A percentile compares a stretch with the other conserved stretches of the same genome.
These are phyloP conservation scores for Ammodytes dubius DNA, from an alignment of 2,113 vertebrate genomes.

Conservation along the genomic window DNA sequence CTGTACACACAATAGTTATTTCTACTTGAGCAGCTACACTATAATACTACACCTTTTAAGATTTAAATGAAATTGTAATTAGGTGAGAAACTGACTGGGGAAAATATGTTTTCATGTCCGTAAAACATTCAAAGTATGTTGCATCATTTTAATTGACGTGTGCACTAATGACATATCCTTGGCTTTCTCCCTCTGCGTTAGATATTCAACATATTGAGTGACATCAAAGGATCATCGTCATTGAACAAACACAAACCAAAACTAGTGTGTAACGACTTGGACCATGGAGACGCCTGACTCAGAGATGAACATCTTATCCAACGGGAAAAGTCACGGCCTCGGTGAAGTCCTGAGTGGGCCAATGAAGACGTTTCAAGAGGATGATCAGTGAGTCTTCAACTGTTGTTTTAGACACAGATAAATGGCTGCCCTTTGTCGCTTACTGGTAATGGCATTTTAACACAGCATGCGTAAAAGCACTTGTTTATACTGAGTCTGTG, in stretches of 20 bases:
- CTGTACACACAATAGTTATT: neutral
- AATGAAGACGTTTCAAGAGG: constrained; percentile 79
- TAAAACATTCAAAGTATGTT: neutral
- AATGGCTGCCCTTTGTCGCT: neutral
- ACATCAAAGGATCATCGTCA: constrained; percentile 21
- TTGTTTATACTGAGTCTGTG: constrained; percentile 9
- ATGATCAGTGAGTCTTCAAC: constrained; percentile 83
- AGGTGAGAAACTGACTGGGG: neutral
- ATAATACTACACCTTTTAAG: neutral
- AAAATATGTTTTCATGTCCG: neutral
- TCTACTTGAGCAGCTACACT: neutral
- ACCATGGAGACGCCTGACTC: constrained; percentile 82
- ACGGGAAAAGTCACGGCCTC: constrained; percentile 80
- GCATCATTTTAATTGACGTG: neutral
- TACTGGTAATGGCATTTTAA: constrained; percentile 30
- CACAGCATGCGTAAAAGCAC: constrained; percentile 41
- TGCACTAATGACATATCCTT: neutral
- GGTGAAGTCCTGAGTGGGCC: constrained; percentile 73
- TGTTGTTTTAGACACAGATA: neutral
- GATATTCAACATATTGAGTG: constrained; percentile 32
- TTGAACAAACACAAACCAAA: constrained; percentile 22
- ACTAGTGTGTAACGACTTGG: constrained; percentile 15
- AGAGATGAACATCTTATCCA: constrained; percentile 84
- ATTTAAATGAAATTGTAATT: neutral
- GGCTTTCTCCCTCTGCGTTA: constrained; percentile 20